Evolutionary conservation across 2,113 vertebrate species (phyloP).

Genomic region (Phrynosoma platyrhinos): DNA sequence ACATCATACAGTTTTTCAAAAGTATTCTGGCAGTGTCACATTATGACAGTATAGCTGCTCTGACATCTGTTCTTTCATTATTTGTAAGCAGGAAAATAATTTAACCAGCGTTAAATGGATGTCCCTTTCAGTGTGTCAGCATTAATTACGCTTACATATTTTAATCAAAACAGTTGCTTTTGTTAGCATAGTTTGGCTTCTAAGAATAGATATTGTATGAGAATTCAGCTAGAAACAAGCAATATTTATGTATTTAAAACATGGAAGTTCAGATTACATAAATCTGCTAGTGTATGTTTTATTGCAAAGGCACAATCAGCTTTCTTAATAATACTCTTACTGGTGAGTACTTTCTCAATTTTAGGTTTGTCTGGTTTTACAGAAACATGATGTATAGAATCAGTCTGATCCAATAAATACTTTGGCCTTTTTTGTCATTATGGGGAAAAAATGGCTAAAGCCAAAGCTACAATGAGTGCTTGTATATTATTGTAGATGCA

Average conservation of each 20-base stretch:
- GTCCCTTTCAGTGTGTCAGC: conserved; percentile 24
- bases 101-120: conserved; percentile 26
- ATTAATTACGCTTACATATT: conserved; percentile 19
- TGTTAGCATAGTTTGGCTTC: conserved; percentile 12
- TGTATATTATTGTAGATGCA: not conserved
- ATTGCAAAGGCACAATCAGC: not conserved
- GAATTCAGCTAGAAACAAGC: not conserved
- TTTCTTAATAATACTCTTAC: not conserved
- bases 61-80: conserved; percentile 29
- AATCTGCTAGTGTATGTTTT: not conserved
- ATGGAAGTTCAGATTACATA: not conserved
- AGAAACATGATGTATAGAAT: not conserved
- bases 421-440: not conserved
- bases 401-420: not conserved
- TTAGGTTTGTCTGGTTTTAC: not conserved
- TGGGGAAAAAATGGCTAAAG: not conserved
- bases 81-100: conserved; percentile 25
- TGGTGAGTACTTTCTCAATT: not conserved
- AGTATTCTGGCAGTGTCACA: conserved; percentile 18
- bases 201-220: not conserved
- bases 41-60: conserved; percentile 22
- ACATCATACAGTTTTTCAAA: conserved; percentile 8
- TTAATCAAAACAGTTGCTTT: conserved; percentile 21
- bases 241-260: not conserved
- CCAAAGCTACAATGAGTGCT: not conserved